Percentiles rank a stretch among this genome's conserved stretches.
phyloP scores from a whole-genome alignment of 1,140 invertebrate species.

The Ptiloglossa arizonensis region DNA sequence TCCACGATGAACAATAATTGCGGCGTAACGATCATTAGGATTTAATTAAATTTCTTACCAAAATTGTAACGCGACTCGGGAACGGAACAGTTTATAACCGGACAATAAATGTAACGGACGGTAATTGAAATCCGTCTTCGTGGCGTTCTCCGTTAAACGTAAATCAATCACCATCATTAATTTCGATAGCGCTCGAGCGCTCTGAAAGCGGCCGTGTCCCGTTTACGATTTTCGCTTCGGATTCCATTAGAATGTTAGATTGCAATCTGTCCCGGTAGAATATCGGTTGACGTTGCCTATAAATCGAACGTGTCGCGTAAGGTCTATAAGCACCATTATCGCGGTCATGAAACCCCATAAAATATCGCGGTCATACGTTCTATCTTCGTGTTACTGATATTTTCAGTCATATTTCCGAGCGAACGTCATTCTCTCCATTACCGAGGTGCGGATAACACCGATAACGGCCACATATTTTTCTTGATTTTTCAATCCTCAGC shows the following conservation, averaged over 20 bases:
- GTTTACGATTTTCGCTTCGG: constrained; percentile 39
- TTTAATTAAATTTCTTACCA: too few relatives aligned
- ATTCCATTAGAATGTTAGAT: constrained; percentile 43
- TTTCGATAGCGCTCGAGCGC: background rate
- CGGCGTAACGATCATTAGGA: too few relatives aligned
- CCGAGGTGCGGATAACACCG: background rate
- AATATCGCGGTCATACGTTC: constrained; percentile 40
- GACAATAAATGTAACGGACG: background rate
- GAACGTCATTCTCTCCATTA: background rate
- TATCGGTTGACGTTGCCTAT: constrained; percentile 24
- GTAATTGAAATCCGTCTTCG: background rate
- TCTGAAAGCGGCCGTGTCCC: background rate
- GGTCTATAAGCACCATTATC: constrained; percentile 43
- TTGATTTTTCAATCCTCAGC: background rate
- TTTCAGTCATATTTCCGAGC: constrained; percentile 21
- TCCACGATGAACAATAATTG: too few relatives aligned
- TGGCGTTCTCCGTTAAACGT: background rate
- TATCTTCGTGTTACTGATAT: constrained; percentile 11
- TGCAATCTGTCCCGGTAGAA: constrained; percentile 44
- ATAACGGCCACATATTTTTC: constrained; percentile 14
- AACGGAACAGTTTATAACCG: background rate
- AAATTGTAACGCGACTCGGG: too few relatives aligned
- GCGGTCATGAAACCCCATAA: constrained; percentile 18
- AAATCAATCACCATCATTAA: constrained; percentile 4
- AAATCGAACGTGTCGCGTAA: constrained; percentile 36